Conservation (phyloP, 2,888 invertebrate genomes). For the Meandrusa payeni region DNA sequence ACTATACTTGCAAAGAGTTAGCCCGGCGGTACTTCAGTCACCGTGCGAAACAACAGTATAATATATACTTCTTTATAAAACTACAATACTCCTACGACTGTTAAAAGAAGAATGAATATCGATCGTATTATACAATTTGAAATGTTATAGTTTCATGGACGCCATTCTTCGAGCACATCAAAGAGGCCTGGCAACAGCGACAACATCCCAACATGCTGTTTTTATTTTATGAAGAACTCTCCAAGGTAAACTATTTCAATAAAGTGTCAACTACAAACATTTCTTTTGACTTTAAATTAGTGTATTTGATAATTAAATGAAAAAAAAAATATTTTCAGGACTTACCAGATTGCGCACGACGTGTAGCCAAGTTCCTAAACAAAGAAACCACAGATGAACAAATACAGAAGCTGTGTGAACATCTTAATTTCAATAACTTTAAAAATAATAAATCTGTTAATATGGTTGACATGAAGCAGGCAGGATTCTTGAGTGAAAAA, state of each 20-base stretch:
- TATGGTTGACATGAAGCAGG: slow-evolving; percentile 81
- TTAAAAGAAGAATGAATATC: neutral
- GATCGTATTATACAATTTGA: too few species aligned
- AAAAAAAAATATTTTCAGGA: too few species aligned
- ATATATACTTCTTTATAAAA: too few species aligned
- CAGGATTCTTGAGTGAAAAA: slow-evolving; percentile 50
- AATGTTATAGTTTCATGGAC: slow-evolving; percentile 76
- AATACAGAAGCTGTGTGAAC: slow-evolving; percentile 82
- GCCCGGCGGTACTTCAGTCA: too few species aligned
- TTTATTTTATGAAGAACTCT: slow-evolving; percentile 86
- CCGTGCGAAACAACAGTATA: too few species aligned
- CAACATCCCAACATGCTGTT: slow-evolving; percentile 83
- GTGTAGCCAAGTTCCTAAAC: slow-evolving; percentile 82
- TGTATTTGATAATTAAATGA: too few species aligned
- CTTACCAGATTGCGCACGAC: slow-evolving; percentile 76
- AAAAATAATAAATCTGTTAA: slow-evolving; percentile 91
- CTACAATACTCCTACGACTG: neutral
- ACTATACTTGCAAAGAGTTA: too few species aligned
- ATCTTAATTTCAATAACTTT: slow-evolving; percentile 91
- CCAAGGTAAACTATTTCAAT: slow-evolving; percentile 54
- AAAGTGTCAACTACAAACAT: too few species aligned
- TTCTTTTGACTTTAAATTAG: too few species aligned
- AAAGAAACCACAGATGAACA: slow-evolving; percentile 80
- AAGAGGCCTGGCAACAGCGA: slow-evolving; percentile 83
- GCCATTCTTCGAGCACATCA: slow-evolving; percentile 86